Base-by-base conservation (phyloP, 2,113 vertebrate genomes). In the Hippolais icterina region DNA sequence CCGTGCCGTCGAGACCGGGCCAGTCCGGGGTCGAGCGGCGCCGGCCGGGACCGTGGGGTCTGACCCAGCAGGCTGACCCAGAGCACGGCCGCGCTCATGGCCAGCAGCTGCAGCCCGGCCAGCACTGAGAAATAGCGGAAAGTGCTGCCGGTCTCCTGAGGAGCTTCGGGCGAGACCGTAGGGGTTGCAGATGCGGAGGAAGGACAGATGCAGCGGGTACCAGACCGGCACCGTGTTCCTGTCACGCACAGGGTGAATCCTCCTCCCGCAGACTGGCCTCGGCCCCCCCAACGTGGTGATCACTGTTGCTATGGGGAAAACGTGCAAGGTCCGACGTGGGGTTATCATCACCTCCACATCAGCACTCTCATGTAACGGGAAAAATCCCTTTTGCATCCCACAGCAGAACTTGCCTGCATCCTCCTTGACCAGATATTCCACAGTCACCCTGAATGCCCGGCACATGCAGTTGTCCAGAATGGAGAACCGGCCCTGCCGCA, bases 371-470 rank as follows among this genome's bases (percentile, higher is more conserved):
- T 42, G 15, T 2, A 11, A 5, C 6, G 1, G 61, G 33, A 5
- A 54, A 20, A 12, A 15, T 4, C 0, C 0, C 0, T 0, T 57
- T 28, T 6, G 9, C 35, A 89, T 42, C 18, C 85, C 86, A 1
- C 91, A 94, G 39, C 0, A 1, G 53, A 76, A 68, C 6, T 0
- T 15, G 28, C 60, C 70, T 0, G 1, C 0, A 0, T 90, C 89
- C 5, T 1, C 0, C 53, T 4, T 0, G 1, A 1, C 0, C 89
- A 89, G 56, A 6, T 0, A 0, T n/a, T 33, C 21, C 41, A 4
- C 5, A 2, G 33, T 25, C 50, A 31, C 16, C 9, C 2, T 60
- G 47, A 91, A 61, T 17, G 8, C 8, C 35, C 0, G 3, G 5
- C 0, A 4, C 3, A 5, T 2, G 7, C 20, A 54, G 21, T 47